Base-by-base conservation (phyloP, 2,797 vertebrate genomes). In the Australoheros facetus region DNA sequence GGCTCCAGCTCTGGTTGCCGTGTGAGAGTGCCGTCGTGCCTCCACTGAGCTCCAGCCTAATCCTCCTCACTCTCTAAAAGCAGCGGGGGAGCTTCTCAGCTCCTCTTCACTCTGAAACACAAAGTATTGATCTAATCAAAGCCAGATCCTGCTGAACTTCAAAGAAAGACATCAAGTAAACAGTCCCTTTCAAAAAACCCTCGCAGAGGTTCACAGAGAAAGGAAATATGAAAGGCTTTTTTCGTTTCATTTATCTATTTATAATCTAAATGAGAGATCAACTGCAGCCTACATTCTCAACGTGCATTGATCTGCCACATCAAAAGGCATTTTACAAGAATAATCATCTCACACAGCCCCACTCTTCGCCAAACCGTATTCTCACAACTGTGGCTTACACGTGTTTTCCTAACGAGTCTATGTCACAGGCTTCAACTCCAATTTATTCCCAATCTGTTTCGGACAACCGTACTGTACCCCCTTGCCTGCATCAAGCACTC, bases 41-140 rank as follows among this genome's bases (percentile, higher is more conserved):
- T 93, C 92, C 87, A 89, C 93, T 88, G 93, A 95, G 95, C 95
- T 94, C 93, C 95, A 95, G 93, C 94, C 91, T 93, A 90, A 92
- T 91, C 92, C 92, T 89, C 90, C 93, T 94, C 94, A 95, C 96
- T 96, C 94, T 95, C 95, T 95, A 90, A 94, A 96, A 96, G 96
- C 97, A 97, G 96, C 96, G 94, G 97, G 96, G 95, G 96, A 96
- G 96, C 96, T 95, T 95, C 95, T 91, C 94, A 95, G 95, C 95
- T 93, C 92, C 96, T 95, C 93, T 95, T 94, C 94, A 93, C 96
- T 97, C 97, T 97, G 96, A 88, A 94, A 96, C 93, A 96, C 95
- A 96, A 96, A 96, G 96, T 96, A 97, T 97, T 96, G 97, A 97
- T 97, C 96, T 97, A 97, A 97, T 97, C 96, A 97, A 97, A 97